Percentiles rank a stretch among this genome's conserved stretches.
Evolutionary conservation across 92 coral and sea anemone species (phyloP).

Genomic region (Heteractis magnifica): DNA sequence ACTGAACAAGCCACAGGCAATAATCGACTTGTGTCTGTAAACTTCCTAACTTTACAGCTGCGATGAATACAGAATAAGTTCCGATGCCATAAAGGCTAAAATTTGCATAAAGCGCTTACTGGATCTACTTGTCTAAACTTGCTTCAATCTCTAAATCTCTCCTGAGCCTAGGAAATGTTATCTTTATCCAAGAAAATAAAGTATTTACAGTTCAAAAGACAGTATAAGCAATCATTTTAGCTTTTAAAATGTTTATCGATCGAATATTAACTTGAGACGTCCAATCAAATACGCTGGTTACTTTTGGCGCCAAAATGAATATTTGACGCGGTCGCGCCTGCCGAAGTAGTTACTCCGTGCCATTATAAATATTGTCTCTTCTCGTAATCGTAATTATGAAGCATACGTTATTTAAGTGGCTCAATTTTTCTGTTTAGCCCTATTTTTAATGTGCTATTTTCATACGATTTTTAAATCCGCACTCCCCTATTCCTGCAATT

Average conservation of each 20-base stretch:
- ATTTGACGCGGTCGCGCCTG: conserved; percentile 4
- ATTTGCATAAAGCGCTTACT: background rate
- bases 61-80: background rate
- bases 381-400: background rate
- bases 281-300: background rate
- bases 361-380: background rate
- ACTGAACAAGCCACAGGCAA: background rate
- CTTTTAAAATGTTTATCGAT: background rate
- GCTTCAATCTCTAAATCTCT: background rate
- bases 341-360: background rate
- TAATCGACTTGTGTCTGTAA: conserved; percentile 2
- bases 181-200: background rate
- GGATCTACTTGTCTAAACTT: background rate
- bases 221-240: background rate
- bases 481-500: background rate
- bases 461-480: background rate
- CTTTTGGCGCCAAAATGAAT: background rate
- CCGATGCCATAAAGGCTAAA: background rate
- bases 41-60: background rate
- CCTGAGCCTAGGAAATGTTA: background rate
- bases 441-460: background rate
- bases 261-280: background rate
- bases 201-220: background rate
- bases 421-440: background rate
- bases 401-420: background rate